Evolutionary conservation across 2,888 invertebrate species (phyloP).

Genomic region (Acanthococcus lagerstroemiae): DNA sequence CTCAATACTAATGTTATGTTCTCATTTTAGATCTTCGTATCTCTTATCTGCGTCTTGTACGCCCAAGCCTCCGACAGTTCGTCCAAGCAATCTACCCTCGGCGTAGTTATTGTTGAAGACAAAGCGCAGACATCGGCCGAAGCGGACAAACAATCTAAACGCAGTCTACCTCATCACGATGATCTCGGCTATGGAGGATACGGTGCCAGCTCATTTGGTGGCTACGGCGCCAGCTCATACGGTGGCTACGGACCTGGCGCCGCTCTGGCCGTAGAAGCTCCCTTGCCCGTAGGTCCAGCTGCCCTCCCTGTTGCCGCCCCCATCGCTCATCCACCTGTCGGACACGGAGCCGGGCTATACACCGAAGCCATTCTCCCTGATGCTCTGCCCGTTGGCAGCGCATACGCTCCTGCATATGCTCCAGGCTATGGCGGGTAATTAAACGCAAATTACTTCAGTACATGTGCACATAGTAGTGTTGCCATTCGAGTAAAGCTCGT

Average conservation of each 20-base stretch:
- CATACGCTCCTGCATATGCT: conserved; percentile 19
- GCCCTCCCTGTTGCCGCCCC: too few relatives aligned
- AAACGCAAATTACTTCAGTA: too few relatives aligned
- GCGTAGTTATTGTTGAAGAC: conserved; percentile 10
- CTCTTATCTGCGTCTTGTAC: background rate
- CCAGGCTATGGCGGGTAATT: background rate
- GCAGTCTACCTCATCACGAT: conserved; percentile 9
- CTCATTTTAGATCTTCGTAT: background rate
- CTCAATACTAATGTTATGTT: background rate
- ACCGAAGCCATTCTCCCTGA: conserved; percentile 12
- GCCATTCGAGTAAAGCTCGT: too few relatives aligned
- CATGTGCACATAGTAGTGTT: too few relatives aligned
- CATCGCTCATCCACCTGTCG: too few relatives aligned
- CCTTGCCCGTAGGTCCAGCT: too few relatives aligned
- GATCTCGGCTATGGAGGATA: background rate
- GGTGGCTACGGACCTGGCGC: background rate
- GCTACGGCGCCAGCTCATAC: background rate
- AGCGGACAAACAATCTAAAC: conserved; percentile 22
- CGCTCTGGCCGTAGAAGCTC: too few relatives aligned
- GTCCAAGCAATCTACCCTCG: background rate
- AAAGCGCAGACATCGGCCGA: background rate
- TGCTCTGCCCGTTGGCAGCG: conserved; percentile 4
- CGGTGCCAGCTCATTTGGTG: background rate
- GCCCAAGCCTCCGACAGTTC: background rate
- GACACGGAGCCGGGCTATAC: conserved; percentile 7